Base-by-base conservation (phyloP, 2,797 vertebrate species). In the Lophotriccus pileatus region DNA sequence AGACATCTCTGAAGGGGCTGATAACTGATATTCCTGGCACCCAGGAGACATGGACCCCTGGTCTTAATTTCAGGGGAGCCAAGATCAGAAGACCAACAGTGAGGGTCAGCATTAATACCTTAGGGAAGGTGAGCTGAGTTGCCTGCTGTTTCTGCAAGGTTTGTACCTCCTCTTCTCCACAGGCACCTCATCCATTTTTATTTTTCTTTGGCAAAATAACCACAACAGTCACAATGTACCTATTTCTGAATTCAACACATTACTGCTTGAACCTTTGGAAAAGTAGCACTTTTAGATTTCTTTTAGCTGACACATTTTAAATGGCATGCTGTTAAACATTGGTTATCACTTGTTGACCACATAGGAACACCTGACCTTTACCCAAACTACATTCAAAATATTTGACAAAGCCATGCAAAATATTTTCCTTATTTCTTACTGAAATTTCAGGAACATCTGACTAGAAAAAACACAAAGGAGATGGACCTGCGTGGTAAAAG, bases 331-430 rank as follows among this genome's bases (percentile, higher is more conserved):
- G 32, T 52, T 68, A 60, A 83, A 66, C 0, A 0, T 58, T 60
- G 32, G 22, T 76, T 73, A 46, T 66, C 25, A 19, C 17, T 55
- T 68, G 30, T 5, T 63, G 50, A 39, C 39, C 20, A 20, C 47
- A 53, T 3, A 77, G 64, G 34, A 83, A 56, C 37, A 19, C 55
- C 34, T 58, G 70, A 66, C 15, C 47, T 84, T 63, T 70, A 60
- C 34, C 59, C 28, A 43, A 64, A 30, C 9, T 43, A 19, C 1
- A 0, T 43, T 75, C 7, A 67, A 84, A 91, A 72, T 72, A 49
- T 47, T 78, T 91, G 62, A 50, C 32, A 89, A 81, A 89, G 24
- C 39, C 47, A 46, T n/a, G 27, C 22, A 86, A 86, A 95, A 70
- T 67, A 63, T 53, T 64, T 32, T 86, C 17, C 30, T 49, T 79